These are phyloP conservation scores for Furcifer pardalis DNA, from an alignment of 2,797 vertebrate genomes.

Conservation along the genomic window DNA sequence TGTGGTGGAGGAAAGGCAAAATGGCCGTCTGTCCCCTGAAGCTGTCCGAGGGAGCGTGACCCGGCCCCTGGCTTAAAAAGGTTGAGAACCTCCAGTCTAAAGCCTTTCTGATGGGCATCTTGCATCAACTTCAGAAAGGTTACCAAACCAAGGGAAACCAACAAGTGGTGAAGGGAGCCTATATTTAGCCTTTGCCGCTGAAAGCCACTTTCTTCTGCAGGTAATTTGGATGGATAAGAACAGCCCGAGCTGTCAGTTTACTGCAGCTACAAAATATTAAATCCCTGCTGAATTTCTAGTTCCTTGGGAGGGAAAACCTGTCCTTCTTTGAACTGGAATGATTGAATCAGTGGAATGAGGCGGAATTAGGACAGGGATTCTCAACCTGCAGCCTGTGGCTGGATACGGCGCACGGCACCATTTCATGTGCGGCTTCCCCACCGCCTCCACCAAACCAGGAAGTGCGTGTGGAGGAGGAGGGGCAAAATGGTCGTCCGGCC, in stretches of 20 bases:
- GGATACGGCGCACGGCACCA: too few relatives aligned
- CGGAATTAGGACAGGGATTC: too few relatives aligned
- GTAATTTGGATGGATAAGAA: neutral
- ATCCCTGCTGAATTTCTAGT: neutral
- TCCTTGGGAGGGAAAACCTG: neutral
- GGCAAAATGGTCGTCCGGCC: too few relatives aligned
- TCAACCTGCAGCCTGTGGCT: too few relatives aligned
- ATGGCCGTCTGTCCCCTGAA: too few relatives aligned
- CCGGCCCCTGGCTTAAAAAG: too few relatives aligned
- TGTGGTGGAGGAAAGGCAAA: too few relatives aligned
- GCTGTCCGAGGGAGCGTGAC: too few relatives aligned
- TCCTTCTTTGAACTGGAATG: rapidly evolving
- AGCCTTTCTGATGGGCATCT: slow-evolving; percentile 47
- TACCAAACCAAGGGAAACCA: slow-evolving; percentile 54
- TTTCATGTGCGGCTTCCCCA: too few relatives aligned
- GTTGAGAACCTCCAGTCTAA: slow-evolving; percentile 52
- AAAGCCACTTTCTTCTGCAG: neutral
- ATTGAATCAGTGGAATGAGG: too few relatives aligned
- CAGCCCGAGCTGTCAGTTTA: neutral
- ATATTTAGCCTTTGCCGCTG: neutral
- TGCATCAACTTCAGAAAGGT: slow-evolving; percentile 21
- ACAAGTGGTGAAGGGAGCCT: neutral
- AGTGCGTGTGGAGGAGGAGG: too few relatives aligned
- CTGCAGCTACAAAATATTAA: neutral
- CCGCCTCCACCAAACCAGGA: too few relatives aligned